Evolutionary conservation across 2,113 vertebrate genomes (phyloP), one percentile per base, ranked within the genome.

Genomic region (Pionites leucogaster): DNA sequence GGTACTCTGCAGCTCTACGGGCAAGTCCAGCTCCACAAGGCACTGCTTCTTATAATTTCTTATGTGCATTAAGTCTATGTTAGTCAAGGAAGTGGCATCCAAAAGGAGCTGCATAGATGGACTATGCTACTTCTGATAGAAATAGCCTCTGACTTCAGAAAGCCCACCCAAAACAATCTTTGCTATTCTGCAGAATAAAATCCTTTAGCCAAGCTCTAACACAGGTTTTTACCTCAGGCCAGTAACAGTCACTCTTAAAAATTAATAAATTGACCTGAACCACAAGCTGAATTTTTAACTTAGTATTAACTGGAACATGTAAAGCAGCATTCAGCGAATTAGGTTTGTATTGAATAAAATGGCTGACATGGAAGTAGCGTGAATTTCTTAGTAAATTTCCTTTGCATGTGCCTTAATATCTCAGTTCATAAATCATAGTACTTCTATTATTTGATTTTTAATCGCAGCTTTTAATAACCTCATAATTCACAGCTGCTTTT

Each of bases 401-500:
- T 88, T 85, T 72, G 84, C 93, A 85, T 65, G 29, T 90, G 85
- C 52, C 71, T 77, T 65, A 92, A 42, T 37, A 88, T 10, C 55
- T 80, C 79, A 65, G 59, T 62, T 65, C 22, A 76, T 65, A 88
- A 76, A 90, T 88, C 49, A 69, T 19, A 57, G 53, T 35, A 64
- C 31, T 79, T 82, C 62, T 24, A 47, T 82, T 60, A 85, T 72
- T 93, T 93, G 69, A 74, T 62, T 92, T 93, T 92, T 74, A 90
- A 69, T 69, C 59, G 46, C 52, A 49, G 29, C 31, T 86, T 68
- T 74, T 65, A 97, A 90, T 90, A 93, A 31, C 63, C 46, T 85
- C 87, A 68, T 85, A 84, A 82, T 76, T 94, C 88, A 86, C 31
- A 74, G 17, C 70, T 93, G 53, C 37, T 70, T 94, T 94, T 95